Conservation (phyloP, 1,140 invertebrate species). For the Lepidostoma basale region DNA sequence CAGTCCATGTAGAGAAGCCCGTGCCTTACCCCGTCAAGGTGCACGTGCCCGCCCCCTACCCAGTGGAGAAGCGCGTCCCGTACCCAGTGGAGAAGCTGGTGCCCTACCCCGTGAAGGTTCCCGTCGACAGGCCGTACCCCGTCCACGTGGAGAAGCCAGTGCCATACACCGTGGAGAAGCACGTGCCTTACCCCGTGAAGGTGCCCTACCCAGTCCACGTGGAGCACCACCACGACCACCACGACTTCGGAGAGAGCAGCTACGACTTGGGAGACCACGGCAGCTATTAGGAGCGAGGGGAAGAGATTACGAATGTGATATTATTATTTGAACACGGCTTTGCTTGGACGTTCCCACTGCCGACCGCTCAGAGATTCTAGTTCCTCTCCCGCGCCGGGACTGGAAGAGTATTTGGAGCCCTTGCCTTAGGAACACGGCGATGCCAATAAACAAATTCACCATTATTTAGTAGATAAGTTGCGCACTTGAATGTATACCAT, state of each 20-base stretch:
- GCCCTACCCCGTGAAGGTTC: slow-evolving; percentile 65
- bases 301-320: slow-evolving; percentile 41
- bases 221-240: slow-evolving; percentile 51
- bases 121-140: slow-evolving; percentile 65
- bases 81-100: slow-evolving; percentile 66
- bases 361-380: slow-evolving; percentile 42
- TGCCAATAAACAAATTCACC: slow-evolving; percentile 11
- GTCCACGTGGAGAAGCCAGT: slow-evolving; percentile 66
- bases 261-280: slow-evolving; percentile 33
- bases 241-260: slow-evolving; percentile 23
- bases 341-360: slow-evolving; percentile 15
- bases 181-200: slow-evolving; percentile 65
- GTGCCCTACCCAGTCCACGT: slow-evolving; percentile 64
- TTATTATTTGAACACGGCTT: slow-evolving; percentile 28
- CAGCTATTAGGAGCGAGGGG: slow-evolving; percentile 40
- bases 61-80: slow-evolving; percentile 63
- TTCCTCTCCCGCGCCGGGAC: slow-evolving; percentile 35
- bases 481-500: slow-evolving; percentile 26
- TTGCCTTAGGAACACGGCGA: slow-evolving; percentile 20
- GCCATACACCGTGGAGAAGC: slow-evolving; percentile 64
- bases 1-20: slow-evolving; percentile 63
- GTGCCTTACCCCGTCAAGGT: slow-evolving; percentile 65
- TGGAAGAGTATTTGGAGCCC: slow-evolving; percentile 42
- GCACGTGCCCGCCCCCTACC: slow-evolving; percentile 59
- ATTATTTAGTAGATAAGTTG: slow-evolving; percentile 27